Evolutionary conservation across 1,140 invertebrate genomes (phyloP).

Genomic region (Piezodorus guildinii): DNA sequence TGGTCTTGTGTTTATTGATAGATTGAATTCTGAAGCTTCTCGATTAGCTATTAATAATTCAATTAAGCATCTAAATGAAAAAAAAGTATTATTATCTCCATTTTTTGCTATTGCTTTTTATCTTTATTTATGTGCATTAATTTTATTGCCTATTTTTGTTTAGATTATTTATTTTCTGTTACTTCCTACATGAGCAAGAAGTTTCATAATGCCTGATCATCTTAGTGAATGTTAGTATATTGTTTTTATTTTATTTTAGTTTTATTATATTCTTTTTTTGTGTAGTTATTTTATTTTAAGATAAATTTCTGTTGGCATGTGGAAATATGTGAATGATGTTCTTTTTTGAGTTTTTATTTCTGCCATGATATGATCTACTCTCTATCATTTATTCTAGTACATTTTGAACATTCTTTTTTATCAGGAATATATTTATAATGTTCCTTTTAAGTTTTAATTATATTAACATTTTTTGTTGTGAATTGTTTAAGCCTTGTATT

Average conservation of each 20-base stretch:
- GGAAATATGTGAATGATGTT: no score
- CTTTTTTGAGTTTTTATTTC: no score
- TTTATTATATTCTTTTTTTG: slow-evolving; percentile 5
- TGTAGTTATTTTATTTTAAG: background rate
- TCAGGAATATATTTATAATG: no score
- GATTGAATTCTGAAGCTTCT: slow-evolving; percentile 68
- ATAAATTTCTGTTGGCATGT: background rate
- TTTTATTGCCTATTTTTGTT: slow-evolving; percentile 17
- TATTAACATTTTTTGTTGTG: no score
- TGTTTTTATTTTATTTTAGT: slow-evolving; percentile 13
- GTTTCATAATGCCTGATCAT: slow-evolving; percentile 3
- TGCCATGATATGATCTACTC: no score
- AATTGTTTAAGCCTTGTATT: no score
- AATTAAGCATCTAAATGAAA: slow-evolving; percentile 56
- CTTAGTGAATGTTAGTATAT: slow-evolving; percentile 12
- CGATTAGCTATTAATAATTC: slow-evolving; percentile 61
- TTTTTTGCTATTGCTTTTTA: slow-evolving; percentile 5
- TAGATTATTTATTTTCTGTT: slow-evolving; percentile 7
- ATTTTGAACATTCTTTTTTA: no score
- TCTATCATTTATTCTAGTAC: no score
- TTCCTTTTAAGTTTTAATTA: no score
- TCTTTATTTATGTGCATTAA: slow-evolving; percentile 12
- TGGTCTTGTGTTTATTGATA: slow-evolving; percentile 48
- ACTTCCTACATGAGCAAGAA: background rate
- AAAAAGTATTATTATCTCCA: slow-evolving; percentile 40